Evolutionary conservation across 2,888 invertebrate species (phyloP).

Genomic region (Polyploca ridens): DNA sequence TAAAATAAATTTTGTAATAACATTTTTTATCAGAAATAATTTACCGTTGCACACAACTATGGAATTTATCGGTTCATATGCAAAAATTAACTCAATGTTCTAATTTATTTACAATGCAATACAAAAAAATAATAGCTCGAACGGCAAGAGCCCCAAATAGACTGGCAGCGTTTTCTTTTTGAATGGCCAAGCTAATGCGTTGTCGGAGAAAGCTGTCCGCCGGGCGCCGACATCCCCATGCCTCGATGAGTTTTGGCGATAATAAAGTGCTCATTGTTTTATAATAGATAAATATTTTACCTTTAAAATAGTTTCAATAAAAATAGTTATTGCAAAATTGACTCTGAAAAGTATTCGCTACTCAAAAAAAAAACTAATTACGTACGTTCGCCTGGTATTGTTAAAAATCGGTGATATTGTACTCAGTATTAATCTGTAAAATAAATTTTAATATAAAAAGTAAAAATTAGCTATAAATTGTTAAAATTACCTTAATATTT

Average conservation of each 20-base stretch:
- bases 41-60: not conserved
- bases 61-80: not conserved
- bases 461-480: not conserved
- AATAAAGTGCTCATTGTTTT: no score
- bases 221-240: no score
- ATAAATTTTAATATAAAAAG: conserved; percentile 45
- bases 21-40: conserved; percentile 18
- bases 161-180: no score
- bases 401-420: conserved; percentile 49
- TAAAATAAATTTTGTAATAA: conserved; percentile 44
- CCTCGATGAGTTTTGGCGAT: no score
- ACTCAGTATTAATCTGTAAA: conserved; percentile 70
- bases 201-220: no score
- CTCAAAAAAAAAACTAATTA: conserved; percentile 42
- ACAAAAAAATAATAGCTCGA: no score
- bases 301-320: conserved; percentile 5
- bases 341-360: conserved; percentile 45
- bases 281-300: not conserved
- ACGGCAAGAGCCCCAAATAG: no score
- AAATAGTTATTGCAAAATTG: conserved; percentile 46
- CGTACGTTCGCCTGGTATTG: conserved; percentile 27
- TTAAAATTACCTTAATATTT: not conserved
- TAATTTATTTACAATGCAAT: not conserved
- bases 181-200: no score
- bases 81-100: not conserved